Evolutionary conservation across 2,113 vertebrate species (phyloP).

Genomic region (Apteryx mantelli): DNA sequence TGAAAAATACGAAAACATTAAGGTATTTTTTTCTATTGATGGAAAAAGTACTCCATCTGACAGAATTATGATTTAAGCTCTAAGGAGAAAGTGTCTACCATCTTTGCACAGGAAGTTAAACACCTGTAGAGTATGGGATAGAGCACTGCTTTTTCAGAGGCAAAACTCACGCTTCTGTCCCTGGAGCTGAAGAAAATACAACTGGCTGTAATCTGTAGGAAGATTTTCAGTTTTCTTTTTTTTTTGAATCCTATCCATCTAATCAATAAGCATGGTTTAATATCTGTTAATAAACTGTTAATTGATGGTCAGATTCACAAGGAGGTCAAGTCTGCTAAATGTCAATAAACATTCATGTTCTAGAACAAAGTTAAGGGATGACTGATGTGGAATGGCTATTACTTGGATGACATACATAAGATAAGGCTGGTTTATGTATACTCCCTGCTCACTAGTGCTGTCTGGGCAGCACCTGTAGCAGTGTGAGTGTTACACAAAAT

Average conservation of each 20-base stretch:
- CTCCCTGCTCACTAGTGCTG: fast-evolving
- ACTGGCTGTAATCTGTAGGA: not conserved
- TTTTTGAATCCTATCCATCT: not conserved
- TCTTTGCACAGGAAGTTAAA: not conserved
- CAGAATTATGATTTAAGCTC: not conserved
- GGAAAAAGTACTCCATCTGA: not conserved
- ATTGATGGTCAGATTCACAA: not conserved
- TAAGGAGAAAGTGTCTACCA: not conserved
- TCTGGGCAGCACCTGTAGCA: not conserved
- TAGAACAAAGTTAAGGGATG: fast-evolving
- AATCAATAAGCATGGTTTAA: not conserved
- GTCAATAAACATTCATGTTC: not conserved
- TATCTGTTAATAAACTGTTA: not conserved
- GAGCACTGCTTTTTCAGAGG: not conserved
- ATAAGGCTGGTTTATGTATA: not conserved
- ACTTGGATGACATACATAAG: too few relatives aligned
- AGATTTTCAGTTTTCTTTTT: not conserved
- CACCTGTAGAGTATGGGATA: fast-evolving
- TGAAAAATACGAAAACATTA: not conserved
- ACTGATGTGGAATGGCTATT: not conserved
- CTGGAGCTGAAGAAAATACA: not conserved
- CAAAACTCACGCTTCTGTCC: not conserved
- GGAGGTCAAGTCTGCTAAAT: not conserved
- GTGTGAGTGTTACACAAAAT: not conserved
- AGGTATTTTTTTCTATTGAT: not conserved